Evolutionary conservation across 2,797 vertebrate genomes (phyloP).

Genomic region (Pseudochirops cupreus): DNA sequence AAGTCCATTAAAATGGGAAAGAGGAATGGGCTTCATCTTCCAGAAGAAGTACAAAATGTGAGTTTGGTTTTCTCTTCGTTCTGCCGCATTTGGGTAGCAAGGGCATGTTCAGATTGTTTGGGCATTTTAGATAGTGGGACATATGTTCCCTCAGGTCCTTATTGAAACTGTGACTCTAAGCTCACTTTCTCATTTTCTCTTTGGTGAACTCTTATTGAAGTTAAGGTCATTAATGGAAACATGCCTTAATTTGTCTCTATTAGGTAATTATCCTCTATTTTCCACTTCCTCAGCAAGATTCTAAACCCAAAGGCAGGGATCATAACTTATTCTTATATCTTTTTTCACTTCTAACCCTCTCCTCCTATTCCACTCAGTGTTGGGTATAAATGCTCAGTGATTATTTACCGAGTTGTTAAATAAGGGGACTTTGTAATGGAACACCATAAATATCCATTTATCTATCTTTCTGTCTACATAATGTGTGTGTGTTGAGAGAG

Average conservation of each 20-base stretch:
- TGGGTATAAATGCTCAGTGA: neutral
- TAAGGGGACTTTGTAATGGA: constrained; percentile 39
- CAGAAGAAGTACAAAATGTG: constrained; percentile 91
- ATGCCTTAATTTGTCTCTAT: constrained; percentile 30
- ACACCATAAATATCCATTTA: neutral
- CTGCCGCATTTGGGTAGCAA: constrained; percentile 28
- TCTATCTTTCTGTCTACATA: neutral
- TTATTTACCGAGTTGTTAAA: constrained; percentile 47
- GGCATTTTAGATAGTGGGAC: neutral
- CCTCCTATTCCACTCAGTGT: neutral
- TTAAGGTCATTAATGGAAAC: constrained; percentile 28
- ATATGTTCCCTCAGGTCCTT: neutral
- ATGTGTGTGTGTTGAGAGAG: neutral
- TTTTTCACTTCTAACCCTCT: neutral
- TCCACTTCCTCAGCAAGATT: neutral
- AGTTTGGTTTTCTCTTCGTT: constrained; percentile 72
- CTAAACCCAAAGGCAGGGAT: neutral
- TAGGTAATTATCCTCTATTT: neutral
- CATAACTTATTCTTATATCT: neutral
- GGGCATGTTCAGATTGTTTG: neutral
- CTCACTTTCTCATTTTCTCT: neutral
- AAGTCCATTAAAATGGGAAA: constrained; percentile 92
- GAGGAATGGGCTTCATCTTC: constrained; percentile 94
- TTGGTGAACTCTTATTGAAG: constrained; percentile 5
- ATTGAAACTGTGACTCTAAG: neutral